Percentiles rank a stretch among this genome's conserved stretches.
Conservation (phyloP, 2,888 invertebrate species). For the Caenorhabditis macrosperma region DNA sequence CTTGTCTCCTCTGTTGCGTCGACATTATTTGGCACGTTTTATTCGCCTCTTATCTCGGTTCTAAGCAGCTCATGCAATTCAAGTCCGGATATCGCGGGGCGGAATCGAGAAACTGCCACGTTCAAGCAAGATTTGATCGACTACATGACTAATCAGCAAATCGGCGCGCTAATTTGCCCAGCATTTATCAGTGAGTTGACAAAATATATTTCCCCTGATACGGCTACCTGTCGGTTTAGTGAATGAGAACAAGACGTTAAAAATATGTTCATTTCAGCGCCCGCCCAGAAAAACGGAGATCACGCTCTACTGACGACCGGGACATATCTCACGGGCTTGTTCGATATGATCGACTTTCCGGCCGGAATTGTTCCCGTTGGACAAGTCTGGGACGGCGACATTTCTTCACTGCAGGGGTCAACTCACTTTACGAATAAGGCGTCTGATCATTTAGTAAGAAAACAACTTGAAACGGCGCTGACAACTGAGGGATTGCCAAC, state of each 20-base stretch:
- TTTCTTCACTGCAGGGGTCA: no score
- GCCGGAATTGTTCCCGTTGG: slow-evolving; percentile 81
- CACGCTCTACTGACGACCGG: slow-evolving; percentile 71
- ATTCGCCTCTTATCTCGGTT: slow-evolving; percentile 46
- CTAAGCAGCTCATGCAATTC: slow-evolving; percentile 63
- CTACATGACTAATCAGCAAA: slow-evolving; percentile 63
- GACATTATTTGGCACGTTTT: no score
- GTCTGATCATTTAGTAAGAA: no score
- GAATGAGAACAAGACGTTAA: no score
- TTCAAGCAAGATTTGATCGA: slow-evolving; percentile 70
- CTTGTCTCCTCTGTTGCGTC: slow-evolving; percentile 20
- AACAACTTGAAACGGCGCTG: no score
- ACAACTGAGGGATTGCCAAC: slow-evolving; percentile 70
- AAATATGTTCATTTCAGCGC: no score
- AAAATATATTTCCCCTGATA: no score
- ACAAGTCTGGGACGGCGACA: no score
- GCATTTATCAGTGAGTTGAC: slow-evolving; percentile 74
- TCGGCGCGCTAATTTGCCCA: slow-evolving; percentile 81
- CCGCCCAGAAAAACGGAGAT: slow-evolving; percentile 72
- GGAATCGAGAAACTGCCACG: slow-evolving; percentile 73
- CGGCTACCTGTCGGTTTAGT: no score
- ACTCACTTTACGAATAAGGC: no score
- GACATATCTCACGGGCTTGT: slow-evolving; percentile 77
- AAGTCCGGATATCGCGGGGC: slow-evolving; percentile 65
- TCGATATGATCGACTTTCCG: slow-evolving; percentile 81